Evolutionary conservation across 2,797 vertebrate genomes (phyloP), one percentile per base, ranked within the genome.

Genomic region (Lacerta bilineata): DNA sequence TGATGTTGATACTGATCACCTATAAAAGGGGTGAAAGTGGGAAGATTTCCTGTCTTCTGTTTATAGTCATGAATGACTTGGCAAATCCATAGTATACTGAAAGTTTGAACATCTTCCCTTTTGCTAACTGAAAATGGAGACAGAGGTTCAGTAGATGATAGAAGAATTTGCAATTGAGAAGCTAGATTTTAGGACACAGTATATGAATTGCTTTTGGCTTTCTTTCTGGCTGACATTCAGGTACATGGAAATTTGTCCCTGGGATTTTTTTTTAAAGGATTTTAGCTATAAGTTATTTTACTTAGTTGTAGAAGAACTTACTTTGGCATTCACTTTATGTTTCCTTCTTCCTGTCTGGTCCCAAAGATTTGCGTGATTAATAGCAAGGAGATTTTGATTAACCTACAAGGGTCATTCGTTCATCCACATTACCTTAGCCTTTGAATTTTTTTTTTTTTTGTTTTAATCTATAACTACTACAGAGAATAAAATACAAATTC

Each of bases 81-180:
- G 13, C 3, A 68, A 25, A 0, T 2, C 1, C 18, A 8, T 8
- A 39, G 36, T 50, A 46, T 43, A 78, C 76, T 39, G n/a, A 25
- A 1, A 74, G 81, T 0, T 1, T 1, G 1, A 39, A 46, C 88
- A 61, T 55, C 18, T 0, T 0, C 13, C 0, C 0, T 83, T 81
- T 77, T 29, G 78, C 2, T 55, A 61, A 55, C 33, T 71, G 18
- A 27, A 27, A 82, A 29, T 0, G 0, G 36, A 41, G 75, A 8
- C 46, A 72, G 61, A 90, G 85, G 7, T 85, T 9, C 87, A 76
- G 18, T 64, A 39, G 59, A 25, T 46, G 78, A 36, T 18, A 90
- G 74, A 43, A 43, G 27, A 87, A 81, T 33, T 43, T 36, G 68
- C 17, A 39, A 10, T 6, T 81, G 50, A 36, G 39, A 27, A 17